Conservation (phyloP, 1,140 invertebrate species). For the Ganaspis sp. region DNA sequence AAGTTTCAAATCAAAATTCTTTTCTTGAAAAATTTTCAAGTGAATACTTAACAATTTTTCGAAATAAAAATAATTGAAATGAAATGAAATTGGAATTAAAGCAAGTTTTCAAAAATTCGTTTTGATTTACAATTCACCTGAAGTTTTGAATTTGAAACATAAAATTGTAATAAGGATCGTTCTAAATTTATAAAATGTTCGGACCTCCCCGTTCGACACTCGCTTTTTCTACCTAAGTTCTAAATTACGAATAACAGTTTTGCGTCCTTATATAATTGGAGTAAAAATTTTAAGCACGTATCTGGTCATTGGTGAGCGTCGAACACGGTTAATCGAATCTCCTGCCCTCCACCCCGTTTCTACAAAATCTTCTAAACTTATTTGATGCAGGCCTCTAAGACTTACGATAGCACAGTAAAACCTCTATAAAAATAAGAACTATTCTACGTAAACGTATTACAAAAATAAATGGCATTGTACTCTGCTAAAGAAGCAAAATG, state of each 20-base stretch:
- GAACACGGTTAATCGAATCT: slow-evolving; percentile 11
- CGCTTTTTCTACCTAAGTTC: slow-evolving; percentile 29
- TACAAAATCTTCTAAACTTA: slow-evolving; percentile 67
- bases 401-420: slow-evolving; percentile 76
- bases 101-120: too few relatives aligned
- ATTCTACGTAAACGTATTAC: slow-evolving; percentile 77
- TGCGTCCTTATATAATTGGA: background rate
- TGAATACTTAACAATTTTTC: too few relatives aligned
- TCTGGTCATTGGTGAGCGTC: slow-evolving; percentile 17
- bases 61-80: too few relatives aligned
- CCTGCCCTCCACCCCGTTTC: slow-evolving; percentile 35
- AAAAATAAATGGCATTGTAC: slow-evolving; percentile 77
- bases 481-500: slow-evolving; percentile 76
- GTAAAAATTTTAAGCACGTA: slow-evolving; percentile 27
- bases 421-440: slow-evolving; percentile 78
- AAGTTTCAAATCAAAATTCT: too few relatives aligned
- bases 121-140: too few relatives aligned
- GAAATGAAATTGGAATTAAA: too few relatives aligned
- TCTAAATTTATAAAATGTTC: slow-evolving; percentile 22
- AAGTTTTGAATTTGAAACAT: background rate
- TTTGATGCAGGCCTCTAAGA: slow-evolving; percentile 76
- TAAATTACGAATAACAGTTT: slow-evolving; percentile 26
- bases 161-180: background rate
- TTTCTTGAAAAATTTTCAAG: too few relatives aligned
- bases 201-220: slow-evolving; percentile 26